These are phyloP conservation scores for Bradypus variegatus DNA, from an alignment of 2,797 vertebrate species.

Conservation along the genomic window DNA sequence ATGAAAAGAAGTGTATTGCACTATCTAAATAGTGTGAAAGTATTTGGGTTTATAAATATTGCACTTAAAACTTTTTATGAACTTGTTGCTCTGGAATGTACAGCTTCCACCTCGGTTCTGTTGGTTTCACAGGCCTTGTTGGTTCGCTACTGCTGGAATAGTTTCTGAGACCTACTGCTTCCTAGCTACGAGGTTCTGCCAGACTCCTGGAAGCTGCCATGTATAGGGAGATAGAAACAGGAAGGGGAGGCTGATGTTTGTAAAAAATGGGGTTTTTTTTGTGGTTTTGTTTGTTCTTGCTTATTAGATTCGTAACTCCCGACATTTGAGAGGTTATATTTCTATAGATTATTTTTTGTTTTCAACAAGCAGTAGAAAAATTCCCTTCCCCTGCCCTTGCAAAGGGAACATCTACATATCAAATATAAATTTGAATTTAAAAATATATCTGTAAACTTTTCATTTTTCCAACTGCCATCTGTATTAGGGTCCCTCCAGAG, in stretches of 20 bases:
- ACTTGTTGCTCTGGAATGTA: neutral
- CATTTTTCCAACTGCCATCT: neutral
- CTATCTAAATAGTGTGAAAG: neutral
- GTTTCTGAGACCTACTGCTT: constrained; percentile 49
- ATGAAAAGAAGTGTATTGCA: neutral
- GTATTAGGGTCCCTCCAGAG: no score
- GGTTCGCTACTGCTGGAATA: constrained; percentile 59
- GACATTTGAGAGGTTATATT: neutral
- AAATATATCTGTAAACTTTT: neutral
- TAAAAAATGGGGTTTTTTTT: neutral
- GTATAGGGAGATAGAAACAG: neutral
- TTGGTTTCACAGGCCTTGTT: neutral
- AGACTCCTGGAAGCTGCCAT: neutral
- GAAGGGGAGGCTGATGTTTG: neutral
- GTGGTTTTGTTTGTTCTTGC: neutral
- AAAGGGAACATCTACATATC: neutral
- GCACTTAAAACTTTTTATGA: neutral
- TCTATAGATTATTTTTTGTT: neutral
- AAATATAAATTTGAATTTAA: neutral
- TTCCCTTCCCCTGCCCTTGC: neutral
- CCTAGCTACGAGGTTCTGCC: neutral
- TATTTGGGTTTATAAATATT: neutral
- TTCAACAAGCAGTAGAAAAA: neutral
- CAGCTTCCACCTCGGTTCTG: neutral
- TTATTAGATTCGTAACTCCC: neutral